Conservation (phyloP, 2,888 invertebrate genomes). For the Papilio gigon region DNA sequence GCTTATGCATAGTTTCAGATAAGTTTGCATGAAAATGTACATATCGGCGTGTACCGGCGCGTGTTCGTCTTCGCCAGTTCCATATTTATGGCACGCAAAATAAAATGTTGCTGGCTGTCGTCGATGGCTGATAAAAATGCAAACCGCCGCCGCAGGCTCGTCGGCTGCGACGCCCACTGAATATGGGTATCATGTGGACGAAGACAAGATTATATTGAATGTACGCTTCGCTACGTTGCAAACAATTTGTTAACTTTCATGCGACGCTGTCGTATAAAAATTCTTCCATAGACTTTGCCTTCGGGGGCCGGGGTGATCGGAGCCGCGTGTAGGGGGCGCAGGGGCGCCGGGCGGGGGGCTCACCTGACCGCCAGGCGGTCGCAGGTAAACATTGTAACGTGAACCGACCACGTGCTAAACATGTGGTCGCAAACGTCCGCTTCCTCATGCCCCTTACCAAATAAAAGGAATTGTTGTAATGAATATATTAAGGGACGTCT, state of each 20-base stretch:
- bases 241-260: slow-evolving; percentile 46
- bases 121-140: slow-evolving; percentile 80
- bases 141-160: slow-evolving; percentile 74
- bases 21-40: slow-evolving; percentile 76
- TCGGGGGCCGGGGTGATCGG: slow-evolving; percentile 45
- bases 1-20: slow-evolving; percentile 79
- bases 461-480: neutral
- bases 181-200: slow-evolving; percentile 62
- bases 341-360: slow-evolving; percentile 58
- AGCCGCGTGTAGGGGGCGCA: slow-evolving; percentile 51
- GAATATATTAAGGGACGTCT: slow-evolving; percentile 41
- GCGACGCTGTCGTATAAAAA: slow-evolving; percentile 44
- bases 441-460: slow-evolving; percentile 1
- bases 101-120: slow-evolving; percentile 76
- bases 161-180: slow-evolving; percentile 63
- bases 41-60: slow-evolving; percentile 64
- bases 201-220: slow-evolving; percentile 43
- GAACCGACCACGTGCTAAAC: slow-evolving; percentile 74
- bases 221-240: slow-evolving; percentile 41
- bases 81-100: slow-evolving; percentile 81
- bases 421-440: slow-evolving; percentile 57
- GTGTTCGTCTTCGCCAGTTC: slow-evolving; percentile 70
- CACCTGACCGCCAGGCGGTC: slow-evolving; percentile 76
- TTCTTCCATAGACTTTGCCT: slow-evolving; percentile 45
- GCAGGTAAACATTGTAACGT: slow-evolving; percentile 82